Percentiles rank a stretch among this genome's conserved stretches.
phyloP scores from a whole-genome alignment of 1,140 invertebrate genomes.

The Oscheius sp. region DNA sequence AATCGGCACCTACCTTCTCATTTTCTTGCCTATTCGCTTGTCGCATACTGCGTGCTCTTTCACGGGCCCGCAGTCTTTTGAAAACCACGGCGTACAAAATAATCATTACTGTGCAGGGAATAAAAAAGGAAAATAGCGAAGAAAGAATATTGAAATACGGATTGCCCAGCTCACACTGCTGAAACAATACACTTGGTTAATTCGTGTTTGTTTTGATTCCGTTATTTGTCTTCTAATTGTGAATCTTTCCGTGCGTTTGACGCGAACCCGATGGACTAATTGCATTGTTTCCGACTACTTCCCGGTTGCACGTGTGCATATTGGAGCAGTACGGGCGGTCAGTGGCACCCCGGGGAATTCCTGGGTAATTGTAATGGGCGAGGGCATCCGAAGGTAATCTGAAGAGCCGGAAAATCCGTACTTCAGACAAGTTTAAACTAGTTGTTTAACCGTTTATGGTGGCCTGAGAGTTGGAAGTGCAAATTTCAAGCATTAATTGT shows the following conservation, averaged over 20 bases:
- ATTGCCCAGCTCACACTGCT: slow-evolving; percentile 83
- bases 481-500: too few species aligned
- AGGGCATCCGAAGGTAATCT: slow-evolving; percentile 5
- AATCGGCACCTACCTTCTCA: slow-evolving; percentile 15
- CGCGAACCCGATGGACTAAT: not conserved
- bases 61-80: slow-evolving; percentile 65
- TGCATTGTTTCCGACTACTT: slow-evolving; percentile 10
- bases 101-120: slow-evolving; percentile 97
- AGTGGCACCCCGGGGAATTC: slow-evolving; percentile 6
- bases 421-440: too few species aligned
- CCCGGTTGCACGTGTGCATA: slow-evolving; percentile 8
- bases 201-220: slow-evolving; percentile 9
- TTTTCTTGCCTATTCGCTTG: slow-evolving; percentile 36
- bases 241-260: slow-evolving; percentile 13
- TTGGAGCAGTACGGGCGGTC: slow-evolving; percentile 17
- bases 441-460: too few species aligned
- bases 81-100: slow-evolving; percentile 98
- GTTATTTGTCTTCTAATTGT: not conserved
- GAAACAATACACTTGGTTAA: slow-evolving; percentile 15
- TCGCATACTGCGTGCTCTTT: slow-evolving; percentile 48
- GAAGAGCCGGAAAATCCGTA: not conserved
- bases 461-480: too few species aligned
- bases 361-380: slow-evolving; percentile 13
- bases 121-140: slow-evolving; percentile 96
- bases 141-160: slow-evolving; percentile 96